Evolutionary conservation across 1,140 invertebrate species (phyloP).

Genomic region (Drosophila bipectinata): DNA sequence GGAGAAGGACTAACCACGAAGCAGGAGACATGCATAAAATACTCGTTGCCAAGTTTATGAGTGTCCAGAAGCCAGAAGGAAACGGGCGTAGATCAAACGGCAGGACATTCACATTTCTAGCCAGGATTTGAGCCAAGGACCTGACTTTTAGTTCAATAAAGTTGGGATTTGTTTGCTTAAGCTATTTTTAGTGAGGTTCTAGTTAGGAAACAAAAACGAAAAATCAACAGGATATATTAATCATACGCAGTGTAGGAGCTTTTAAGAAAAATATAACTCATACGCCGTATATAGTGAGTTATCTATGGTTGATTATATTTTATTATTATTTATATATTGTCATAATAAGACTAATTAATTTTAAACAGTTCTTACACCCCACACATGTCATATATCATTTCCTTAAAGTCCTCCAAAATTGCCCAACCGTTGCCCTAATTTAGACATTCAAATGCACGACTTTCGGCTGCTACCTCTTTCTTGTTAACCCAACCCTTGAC

Average conservation of each 20-base stretch:
- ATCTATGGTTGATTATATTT: no score
- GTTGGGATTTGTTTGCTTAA: no score
- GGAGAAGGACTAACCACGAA: conserved; percentile 5
- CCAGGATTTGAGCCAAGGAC: conserved; percentile 1
- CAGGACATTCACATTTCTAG: not conserved
- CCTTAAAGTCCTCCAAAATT: conserved; percentile 7
- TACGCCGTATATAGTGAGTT: no score
- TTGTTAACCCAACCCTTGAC: conserved; percentile 27
- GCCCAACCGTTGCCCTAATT: conserved; percentile 26
- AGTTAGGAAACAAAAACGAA: no score
- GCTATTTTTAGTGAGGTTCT: no score
- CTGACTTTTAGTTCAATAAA: not conserved
- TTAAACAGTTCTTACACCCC: conserved; percentile 3
- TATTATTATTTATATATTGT: no score
- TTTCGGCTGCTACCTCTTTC: conserved; percentile 28
- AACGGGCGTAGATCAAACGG: conserved; percentile 21
- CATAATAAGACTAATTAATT: not conserved
- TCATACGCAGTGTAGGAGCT: no score
- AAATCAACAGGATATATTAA: no score
- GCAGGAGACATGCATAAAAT: conserved; percentile 40
- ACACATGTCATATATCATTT: conserved; percentile 12
- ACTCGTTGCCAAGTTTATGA: conserved; percentile 41
- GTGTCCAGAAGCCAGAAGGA: conserved; percentile 20
- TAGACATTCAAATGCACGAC: conserved; percentile 34
- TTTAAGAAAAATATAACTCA: no score